A percentile compares a stretch with the other conserved stretches of the same genome.
phyloP scores from a whole-genome alignment of 2,888 invertebrate genomes.

The Bugulina stolonifera region DNA sequence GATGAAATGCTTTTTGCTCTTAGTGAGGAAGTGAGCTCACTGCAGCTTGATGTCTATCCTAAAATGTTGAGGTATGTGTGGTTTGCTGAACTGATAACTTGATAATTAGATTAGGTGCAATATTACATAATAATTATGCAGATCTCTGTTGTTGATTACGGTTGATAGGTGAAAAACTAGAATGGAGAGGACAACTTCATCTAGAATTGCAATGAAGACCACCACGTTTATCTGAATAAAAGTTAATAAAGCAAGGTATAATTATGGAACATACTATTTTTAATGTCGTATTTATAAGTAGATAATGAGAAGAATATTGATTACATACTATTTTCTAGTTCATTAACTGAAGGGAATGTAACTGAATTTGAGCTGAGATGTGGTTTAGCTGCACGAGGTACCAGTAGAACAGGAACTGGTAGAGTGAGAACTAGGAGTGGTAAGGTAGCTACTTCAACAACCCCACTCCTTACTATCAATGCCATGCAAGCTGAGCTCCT shows the following conservation, averaged over 20 bases:
- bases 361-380: constrained; percentile 11
- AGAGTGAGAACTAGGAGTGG: neutral
- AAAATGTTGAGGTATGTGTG: constrained; percentile 2
- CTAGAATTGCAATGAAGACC: no score
- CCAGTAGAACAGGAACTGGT: neutral
- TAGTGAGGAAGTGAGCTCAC: neutral
- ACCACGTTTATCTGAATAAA: no score
- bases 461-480: neutral
- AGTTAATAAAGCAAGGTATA: no score
- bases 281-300: no score
- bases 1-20: constrained; percentile 12
- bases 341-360: neutral
- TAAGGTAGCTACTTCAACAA: neutral
- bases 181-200: no score
- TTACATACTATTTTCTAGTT: neutral
- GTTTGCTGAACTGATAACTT: no score
- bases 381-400: neutral
- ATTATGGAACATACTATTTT: no score
- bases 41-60: neutral
- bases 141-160: no score
- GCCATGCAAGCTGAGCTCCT: constrained; percentile 4
- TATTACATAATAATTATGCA: no score
- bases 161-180: no score
- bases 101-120: no score
- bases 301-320: no score